phyloP scores from a whole-genome alignment of 2,888 invertebrate genomes.

The Phalera bucephala region DNA sequence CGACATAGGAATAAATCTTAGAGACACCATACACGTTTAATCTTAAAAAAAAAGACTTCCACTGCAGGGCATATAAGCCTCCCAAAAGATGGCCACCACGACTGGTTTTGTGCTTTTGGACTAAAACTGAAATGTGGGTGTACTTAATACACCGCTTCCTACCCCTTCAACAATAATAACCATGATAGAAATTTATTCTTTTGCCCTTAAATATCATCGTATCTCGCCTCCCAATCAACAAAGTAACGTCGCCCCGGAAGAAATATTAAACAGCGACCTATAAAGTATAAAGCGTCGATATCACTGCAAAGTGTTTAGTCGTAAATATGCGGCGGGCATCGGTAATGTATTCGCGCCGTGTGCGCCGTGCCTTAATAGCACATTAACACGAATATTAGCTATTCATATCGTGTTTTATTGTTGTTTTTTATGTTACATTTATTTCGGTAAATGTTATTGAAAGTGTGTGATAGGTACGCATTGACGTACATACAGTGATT shows the following conservation, averaged over 20 bases:
- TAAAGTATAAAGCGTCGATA: slow-evolving; percentile 39
- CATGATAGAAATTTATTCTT: no score
- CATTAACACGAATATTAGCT: slow-evolving; percentile 64
- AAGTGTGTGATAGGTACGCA: neutral
- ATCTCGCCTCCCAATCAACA: slow-evolving; percentile 34
- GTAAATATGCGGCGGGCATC: slow-evolving; percentile 47
- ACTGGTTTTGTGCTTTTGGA: no score
- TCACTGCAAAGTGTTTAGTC: slow-evolving; percentile 51
- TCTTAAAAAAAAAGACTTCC: no score
- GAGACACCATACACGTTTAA: no score
- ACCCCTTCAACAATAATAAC: no score
- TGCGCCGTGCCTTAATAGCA: slow-evolving; percentile 51
- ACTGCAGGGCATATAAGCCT: no score
- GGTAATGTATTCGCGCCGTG: slow-evolving; percentile 50
- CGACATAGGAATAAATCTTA: no score
- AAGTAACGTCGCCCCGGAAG: slow-evolving; percentile 59
- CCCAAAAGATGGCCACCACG: no score
- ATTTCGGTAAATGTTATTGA: slow-evolving; percentile 11
- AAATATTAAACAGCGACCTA: slow-evolving; percentile 64
- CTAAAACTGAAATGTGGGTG: no score
- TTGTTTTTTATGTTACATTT: slow-evolving; percentile 30
- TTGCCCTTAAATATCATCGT: no score
- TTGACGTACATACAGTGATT: no score
- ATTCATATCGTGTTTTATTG: slow-evolving; percentile 57
- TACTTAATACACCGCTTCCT: no score